A percentile compares a stretch with the other conserved stretches of the same genome.
Evolutionary conservation across 2,113 vertebrate species (phyloP).

Genomic region (Poecile atricapillus): DNA sequence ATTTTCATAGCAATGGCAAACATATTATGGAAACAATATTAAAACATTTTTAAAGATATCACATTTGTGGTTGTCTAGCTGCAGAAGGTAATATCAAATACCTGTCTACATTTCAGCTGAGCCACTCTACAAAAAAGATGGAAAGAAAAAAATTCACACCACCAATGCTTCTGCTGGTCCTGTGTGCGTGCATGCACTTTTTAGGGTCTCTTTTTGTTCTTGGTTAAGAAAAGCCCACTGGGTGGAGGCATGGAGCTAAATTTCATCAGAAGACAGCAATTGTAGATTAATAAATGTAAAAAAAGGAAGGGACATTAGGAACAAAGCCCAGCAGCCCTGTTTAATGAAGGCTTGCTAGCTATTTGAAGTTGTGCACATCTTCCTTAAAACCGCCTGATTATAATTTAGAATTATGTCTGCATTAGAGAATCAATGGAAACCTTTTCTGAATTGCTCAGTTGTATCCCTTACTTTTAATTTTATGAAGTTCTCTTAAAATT

Average conservation of each 20-base stretch:
- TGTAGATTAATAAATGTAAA: not conserved
- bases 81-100: not conserved
- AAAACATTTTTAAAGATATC: not conserved
- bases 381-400: not conserved
- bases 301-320: not conserved
- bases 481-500: not conserved
- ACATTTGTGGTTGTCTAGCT: not conserved
- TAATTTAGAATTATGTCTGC: not conserved
- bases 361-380: not conserved
- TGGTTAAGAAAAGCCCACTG: constrained; percentile 39
- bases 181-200: not conserved
- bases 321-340: not conserved
- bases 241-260: constrained; percentile 67
- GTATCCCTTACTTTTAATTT: not conserved
- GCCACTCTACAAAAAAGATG: not conserved
- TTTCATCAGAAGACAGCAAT: not conserved
- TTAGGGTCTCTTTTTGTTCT: not conserved
- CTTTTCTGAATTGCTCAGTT: not conserved
- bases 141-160: not conserved
- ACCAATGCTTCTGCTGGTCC: not conserved
- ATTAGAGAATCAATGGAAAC: not conserved
- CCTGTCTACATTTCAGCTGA: not conserved
- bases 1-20: not conserved
- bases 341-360: not conserved
- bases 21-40: not conserved